phyloP scores from a whole-genome alignment of 1,140 invertebrate genomes.

The Drosophila malerkotliana region DNA sequence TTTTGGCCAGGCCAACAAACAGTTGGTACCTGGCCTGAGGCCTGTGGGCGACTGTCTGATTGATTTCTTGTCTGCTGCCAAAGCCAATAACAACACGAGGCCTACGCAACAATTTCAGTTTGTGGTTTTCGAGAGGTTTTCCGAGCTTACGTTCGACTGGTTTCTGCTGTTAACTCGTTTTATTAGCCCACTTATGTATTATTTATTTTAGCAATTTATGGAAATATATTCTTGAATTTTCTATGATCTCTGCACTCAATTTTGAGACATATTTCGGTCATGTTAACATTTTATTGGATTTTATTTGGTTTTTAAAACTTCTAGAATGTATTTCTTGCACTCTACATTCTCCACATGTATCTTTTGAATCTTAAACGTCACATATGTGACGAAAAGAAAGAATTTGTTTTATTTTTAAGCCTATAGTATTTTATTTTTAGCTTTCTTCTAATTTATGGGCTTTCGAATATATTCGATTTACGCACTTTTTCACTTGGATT shows the following conservation, averaged over 20 bases:
- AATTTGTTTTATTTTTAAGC: conserved; percentile 31
- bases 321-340: not conserved
- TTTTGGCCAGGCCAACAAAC: conserved; percentile 12
- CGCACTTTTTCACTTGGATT: conserved; percentile 59
- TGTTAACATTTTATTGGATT: conserved; percentile 3
- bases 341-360: conserved; percentile 29
- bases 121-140: conserved; percentile 36
- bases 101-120: conserved; percentile 58
- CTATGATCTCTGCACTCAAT: conserved; percentile 11
- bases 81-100: conserved; percentile 10
- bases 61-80: conserved; percentile 49
- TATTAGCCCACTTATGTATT: conserved; percentile 37
- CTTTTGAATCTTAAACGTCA: conserved; percentile 23
- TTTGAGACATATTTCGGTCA: not conserved
- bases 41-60: conserved; percentile 47
- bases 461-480: conserved; percentile 35
- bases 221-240: conserved; percentile 49
- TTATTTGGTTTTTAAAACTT: not conserved
- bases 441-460: conserved; percentile 38
- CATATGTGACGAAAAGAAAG: conserved; percentile 43
- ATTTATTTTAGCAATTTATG: conserved; percentile 45
- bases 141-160: conserved; percentile 40
- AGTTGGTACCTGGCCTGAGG: conserved; percentile 6
- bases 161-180: conserved; percentile 52
- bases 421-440: conserved; percentile 42